Conservation (phyloP, 1,140 invertebrate species). For the Varroa destructor region DNA sequence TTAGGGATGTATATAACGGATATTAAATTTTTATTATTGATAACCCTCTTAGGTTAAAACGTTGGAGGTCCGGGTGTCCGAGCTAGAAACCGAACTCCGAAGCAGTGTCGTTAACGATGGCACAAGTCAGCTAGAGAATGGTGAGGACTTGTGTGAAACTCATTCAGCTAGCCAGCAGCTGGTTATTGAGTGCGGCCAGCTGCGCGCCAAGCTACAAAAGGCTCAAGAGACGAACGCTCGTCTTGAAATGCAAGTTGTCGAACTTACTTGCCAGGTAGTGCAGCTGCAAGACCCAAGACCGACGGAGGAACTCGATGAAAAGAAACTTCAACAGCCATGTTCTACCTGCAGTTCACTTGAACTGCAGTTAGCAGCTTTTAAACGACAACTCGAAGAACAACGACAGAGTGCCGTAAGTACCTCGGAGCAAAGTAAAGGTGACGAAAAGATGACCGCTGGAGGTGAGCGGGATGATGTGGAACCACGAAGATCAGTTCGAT, state of each 20-base stretch:
- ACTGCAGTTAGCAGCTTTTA: not conserved
- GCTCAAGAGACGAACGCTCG: constrained; percentile 14
- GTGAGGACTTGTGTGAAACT: not conserved
- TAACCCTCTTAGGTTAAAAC: constrained; percentile 2
- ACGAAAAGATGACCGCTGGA: too few relatives aligned
- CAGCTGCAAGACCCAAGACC: not conserved
- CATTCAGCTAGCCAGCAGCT: not conserved
- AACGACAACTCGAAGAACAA: constrained; percentile 1
- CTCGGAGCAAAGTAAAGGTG: not conserved
- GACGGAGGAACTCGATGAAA: not conserved
- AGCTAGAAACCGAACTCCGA: constrained; percentile 16
- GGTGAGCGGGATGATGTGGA: not conserved
- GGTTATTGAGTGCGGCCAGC: constrained; percentile 1
- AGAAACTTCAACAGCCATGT: not conserved
- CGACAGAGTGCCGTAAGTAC: not conserved
- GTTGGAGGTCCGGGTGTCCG: constrained; percentile 7
- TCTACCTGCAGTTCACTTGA: not conserved
- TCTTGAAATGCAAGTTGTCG: constrained; percentile 9
- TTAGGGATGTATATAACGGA: too few relatives aligned
- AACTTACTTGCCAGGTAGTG: not conserved
- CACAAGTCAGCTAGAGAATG: not conserved
- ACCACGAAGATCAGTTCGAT: not conserved
- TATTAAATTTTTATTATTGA: too few relatives aligned
- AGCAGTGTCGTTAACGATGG: too few relatives aligned
- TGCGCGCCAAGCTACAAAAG: constrained; percentile 8